Evolutionary conservation across 2,888 invertebrate genomes (phyloP).

Genomic region (Plagiodera versicolora): DNA sequence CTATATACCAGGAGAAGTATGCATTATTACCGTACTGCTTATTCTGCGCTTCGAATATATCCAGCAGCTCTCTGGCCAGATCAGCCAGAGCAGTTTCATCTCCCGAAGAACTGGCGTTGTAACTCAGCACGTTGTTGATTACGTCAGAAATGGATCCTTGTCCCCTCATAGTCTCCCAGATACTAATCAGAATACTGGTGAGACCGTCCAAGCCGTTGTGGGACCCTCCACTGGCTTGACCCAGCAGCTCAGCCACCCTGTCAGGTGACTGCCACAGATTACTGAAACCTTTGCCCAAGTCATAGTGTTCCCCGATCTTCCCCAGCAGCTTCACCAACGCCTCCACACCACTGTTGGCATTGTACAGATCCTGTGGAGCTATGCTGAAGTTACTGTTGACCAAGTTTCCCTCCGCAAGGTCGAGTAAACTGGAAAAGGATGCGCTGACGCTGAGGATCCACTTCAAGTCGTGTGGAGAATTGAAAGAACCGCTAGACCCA

Average conservation of each 20-base stretch:
- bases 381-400: neutral
- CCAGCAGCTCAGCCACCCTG: constrained; percentile 9
- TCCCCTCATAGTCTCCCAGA: neutral
- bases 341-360: constrained; percentile 14
- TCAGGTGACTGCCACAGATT: constrained; percentile 8
- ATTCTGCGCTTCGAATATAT: constrained; percentile 11
- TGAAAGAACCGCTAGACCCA: constrained; percentile 14
- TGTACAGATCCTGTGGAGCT: constrained; percentile 7
- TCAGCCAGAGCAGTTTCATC: constrained; percentile 10
- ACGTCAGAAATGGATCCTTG: constrained; percentile 7
- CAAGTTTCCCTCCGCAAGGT: neutral
- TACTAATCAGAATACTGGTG: constrained; percentile 12
- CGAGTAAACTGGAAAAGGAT: constrained; percentile 11
- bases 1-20: neutral
- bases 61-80: constrained; percentile 9
- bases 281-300: constrained; percentile 4
- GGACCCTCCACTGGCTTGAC: constrained; percentile 16
- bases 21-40: neutral
- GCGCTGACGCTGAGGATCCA: constrained; percentile 15
- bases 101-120: constrained; percentile 1
- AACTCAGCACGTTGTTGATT: constrained; percentile 13
- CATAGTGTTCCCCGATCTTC: constrained; percentile 9
- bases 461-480: neutral
- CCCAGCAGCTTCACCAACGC: constrained; percentile 15
- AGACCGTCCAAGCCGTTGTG: constrained; percentile 23